Percentiles rank a stretch among this genome's conserved stretches.
Conservation (phyloP, 1,140 invertebrate genomes). For the Cotesia typhae region DNA sequence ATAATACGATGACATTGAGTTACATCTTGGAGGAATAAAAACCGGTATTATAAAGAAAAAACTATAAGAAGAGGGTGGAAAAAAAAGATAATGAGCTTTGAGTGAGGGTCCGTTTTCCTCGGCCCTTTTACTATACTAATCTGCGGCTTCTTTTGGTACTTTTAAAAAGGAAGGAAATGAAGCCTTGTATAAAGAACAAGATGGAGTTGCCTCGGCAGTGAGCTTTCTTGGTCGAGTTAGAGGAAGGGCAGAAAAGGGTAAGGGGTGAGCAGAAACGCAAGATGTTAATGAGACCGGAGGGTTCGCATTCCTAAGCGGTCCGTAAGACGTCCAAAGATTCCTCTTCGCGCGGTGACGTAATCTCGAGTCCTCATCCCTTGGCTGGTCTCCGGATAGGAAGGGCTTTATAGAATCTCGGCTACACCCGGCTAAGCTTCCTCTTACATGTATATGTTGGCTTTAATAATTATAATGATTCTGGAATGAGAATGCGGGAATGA, state of each 20-base stretch:
- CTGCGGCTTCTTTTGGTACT: conserved; percentile 10
- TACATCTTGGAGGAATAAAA: too few relatives aligned
- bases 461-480: background rate
- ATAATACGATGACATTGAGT: too few relatives aligned
- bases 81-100: conserved; percentile 11
- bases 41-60: conserved; percentile 5
- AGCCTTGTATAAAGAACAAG: conserved; percentile 15
- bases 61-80: background rate
- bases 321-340: conserved; percentile 65
- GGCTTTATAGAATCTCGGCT: conserved; percentile 51
- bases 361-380: conserved; percentile 48
- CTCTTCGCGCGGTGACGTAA: conserved; percentile 57
- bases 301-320: conserved; percentile 63
- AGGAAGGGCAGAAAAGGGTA: conserved; percentile 22
- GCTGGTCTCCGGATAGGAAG: conserved; percentile 24
- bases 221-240: conserved; percentile 30
- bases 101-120: conserved; percentile 12
- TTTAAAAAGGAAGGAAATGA: conserved; percentile 7
- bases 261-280: conserved; percentile 55
- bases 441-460: background rate
- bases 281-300: conserved; percentile 67
- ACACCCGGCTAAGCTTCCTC: background rate
- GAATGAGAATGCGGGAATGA: background rate
- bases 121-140: conserved; percentile 14
- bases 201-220: conserved; percentile 4